Evolutionary conservation across 2,888 invertebrate species (phyloP).

Genomic region (Platerodrilus igneus): DNA sequence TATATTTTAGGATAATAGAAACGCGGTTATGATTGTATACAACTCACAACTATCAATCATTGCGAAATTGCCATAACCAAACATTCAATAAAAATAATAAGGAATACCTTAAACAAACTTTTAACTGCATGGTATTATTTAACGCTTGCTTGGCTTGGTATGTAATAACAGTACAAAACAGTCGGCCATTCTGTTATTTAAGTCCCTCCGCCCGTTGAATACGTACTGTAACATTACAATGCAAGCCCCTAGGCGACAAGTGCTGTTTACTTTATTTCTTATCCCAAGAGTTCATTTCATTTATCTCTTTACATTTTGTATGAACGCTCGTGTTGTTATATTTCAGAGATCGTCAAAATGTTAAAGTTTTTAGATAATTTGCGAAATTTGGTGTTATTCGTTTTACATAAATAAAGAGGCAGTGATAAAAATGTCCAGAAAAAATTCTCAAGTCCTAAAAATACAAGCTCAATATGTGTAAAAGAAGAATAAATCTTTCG

Average conservation of each 20-base stretch:
- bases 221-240: constrained; percentile 40
- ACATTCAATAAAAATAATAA: too few relatives aligned
- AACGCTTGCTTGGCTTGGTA: too few relatives aligned
- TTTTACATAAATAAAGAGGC: background rate
- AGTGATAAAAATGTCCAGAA: too few relatives aligned
- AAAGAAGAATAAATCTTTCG: constrained; percentile 20
- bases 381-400: background rate
- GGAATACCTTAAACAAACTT: too few relatives aligned
- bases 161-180: constrained; percentile 30
- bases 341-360: constrained; percentile 17
- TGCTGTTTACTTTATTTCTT: constrained; percentile 47
- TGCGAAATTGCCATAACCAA: too few relatives aligned
- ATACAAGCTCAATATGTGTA: too few relatives aligned
- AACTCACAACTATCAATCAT: too few relatives aligned
- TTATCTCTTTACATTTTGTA: constrained; percentile 36
- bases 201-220: constrained; percentile 28
- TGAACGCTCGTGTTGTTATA: constrained; percentile 26
- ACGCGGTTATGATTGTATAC: too few relatives aligned
- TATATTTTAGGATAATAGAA: too few relatives aligned
- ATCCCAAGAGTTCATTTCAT: constrained; percentile 42
- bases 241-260: constrained; percentile 42
- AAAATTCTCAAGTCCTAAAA: too few relatives aligned
- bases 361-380: background rate
- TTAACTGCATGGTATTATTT: too few relatives aligned
- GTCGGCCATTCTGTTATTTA: constrained; percentile 36